Evolutionary conservation across 2,888 invertebrate species (phyloP), one percentile per base, ranked within the genome.

Genomic region (Arrhopalites spinosus): DNA sequence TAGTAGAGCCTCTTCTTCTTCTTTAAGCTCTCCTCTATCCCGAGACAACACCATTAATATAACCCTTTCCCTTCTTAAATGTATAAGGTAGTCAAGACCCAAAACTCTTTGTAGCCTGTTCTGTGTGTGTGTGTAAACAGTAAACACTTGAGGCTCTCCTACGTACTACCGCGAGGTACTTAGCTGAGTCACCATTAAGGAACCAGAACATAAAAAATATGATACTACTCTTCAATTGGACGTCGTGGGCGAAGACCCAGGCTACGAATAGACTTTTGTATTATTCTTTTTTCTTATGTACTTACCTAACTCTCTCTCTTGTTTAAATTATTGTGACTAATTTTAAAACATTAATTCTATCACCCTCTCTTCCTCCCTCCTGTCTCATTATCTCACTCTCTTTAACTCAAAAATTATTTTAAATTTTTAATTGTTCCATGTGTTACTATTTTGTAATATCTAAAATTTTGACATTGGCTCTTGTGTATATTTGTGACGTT

Each of bases 131-230:
- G 20, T 45, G 67, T 45, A 68, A 68, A 68, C 45, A 68, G 67
- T 45, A 68, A 68, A 68, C 45, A 68, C 20, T 68, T 45, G 25
- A 45, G 67, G 67, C 67, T 68, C n/a, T n/a, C 67, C 67, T 45
- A 20, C 3, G 66, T 30, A 11, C 45, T 36, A 3, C 36, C 20
- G 47, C 43, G 27, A 68, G 67, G 47, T 47, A 68, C 67, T 68
- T 68, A 68, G 27, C 67, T 47, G 67, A 68, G 67, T 68, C 67
- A 68, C 67, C 67, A 68, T 68, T 68, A 68, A 25, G 45, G 20
- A 27, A 15, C 36, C 29, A 17, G n/a, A 66, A 68, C 43, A 45
- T 25, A 47, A 68, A 68, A 59, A 59, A 59, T 11, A 59, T 45
- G 45, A 45, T 68, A 68, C 47, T 47, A 45, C 47, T 23, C 67